These are phyloP conservation scores for Ariopsis seemanni DNA, from an alignment of 2,113 vertebrate species.

Conservation along the genomic window DNA sequence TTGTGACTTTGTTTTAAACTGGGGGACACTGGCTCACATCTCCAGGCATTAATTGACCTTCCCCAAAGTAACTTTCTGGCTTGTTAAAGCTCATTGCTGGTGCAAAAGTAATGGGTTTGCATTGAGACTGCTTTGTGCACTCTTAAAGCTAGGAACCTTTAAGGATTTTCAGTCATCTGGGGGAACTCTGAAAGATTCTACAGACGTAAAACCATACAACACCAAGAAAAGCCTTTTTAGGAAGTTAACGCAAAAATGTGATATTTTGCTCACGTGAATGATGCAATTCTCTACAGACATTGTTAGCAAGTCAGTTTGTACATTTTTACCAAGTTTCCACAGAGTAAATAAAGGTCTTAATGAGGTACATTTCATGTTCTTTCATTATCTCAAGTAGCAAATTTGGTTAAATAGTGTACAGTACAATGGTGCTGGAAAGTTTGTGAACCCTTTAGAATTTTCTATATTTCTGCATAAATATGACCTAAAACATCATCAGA, in stretches of 20 bases:
- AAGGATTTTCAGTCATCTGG: background rate
- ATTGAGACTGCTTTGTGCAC: background rate
- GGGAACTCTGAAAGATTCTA: background rate
- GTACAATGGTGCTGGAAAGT: too few relatives aligned
- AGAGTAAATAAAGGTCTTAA: background rate
- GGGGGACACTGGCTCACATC: background rate
- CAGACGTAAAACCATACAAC: background rate
- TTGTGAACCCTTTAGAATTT: too few relatives aligned
- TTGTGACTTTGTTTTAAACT: background rate
- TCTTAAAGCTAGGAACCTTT: background rate
- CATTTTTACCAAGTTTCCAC: background rate
- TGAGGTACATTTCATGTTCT: background rate
- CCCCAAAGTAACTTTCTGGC: background rate
- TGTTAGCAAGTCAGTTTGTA: background rate
- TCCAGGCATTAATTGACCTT: background rate
- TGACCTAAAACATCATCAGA: too few relatives aligned
- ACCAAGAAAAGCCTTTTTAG: background rate
- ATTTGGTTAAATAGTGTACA: background rate
- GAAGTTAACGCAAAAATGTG: background rate
- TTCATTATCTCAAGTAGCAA: background rate
- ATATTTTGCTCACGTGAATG: background rate
- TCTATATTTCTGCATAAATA: too few relatives aligned
- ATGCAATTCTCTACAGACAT: background rate
- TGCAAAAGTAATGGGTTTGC: background rate
- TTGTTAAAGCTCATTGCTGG: background rate